Base-by-base conservation (phyloP, 30 jellyfish, hydroid and myxozoan species). In the Aurelia sp. region DNA sequence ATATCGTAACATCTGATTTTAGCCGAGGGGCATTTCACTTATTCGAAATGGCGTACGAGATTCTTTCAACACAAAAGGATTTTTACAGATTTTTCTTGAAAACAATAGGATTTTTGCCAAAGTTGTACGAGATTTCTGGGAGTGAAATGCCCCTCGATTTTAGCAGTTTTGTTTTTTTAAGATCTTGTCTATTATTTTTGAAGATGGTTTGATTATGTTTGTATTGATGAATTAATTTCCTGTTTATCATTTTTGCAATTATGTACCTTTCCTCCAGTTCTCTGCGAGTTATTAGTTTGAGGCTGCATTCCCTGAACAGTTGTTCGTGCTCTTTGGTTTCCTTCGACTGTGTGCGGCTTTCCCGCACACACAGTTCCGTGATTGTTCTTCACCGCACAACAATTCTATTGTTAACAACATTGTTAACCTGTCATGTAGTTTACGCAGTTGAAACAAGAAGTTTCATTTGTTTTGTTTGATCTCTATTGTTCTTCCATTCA, bases 401-500 rank as follows among this genome's bases (percentile, higher is more conserved):
- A 21, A 57, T 10, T 5, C 21, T 74, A 41, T 74, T 74, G 86
- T 74, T 74, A 53, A 16, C 31, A 8, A 81, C 41, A 61, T 64
- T 79, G 89, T 79, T 79, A 38, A 79, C 61, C 89, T 84, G 93
- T 72, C 93, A 84, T 76, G 88, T 84, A 66, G 82, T 66, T 84
- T 76, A 63, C 76, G 72, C 93, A 84, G 80, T 16, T 38, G 63
- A 72, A 72, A 76, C 80, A 84, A 84, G 16, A 69, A 67, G 61
- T 27, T 84, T 83, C 70, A 24, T 22, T 62, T 63, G 88, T 63
- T 81, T 81, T 72, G 90, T 81, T 72, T 74, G 82, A 91, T 91
- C 78, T 69, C 88, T 81, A 62, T 91, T 91, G 96, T 91, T 79
- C 66, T 64, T 69, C 71, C 82, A 79, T 74, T 83, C 91, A 74